Conservation (phyloP, 2,888 invertebrate species). For the Selenia dentaria region DNA sequence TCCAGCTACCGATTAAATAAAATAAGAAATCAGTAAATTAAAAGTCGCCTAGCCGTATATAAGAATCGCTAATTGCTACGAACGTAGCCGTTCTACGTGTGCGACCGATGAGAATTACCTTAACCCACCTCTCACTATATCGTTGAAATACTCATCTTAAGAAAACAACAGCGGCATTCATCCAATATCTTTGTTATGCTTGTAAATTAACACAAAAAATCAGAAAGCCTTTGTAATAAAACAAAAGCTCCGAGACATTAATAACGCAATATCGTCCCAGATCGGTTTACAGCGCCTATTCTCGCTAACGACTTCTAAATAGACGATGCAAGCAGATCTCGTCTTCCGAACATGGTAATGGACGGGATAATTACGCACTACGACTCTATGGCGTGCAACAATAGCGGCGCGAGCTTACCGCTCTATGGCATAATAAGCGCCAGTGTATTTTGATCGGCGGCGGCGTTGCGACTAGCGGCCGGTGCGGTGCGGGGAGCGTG, state of each 20-base stretch:
- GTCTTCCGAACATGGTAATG: conserved; percentile 81
- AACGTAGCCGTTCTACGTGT: conserved; percentile 15
- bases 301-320: conserved; percentile 77
- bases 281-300: conserved; percentile 72
- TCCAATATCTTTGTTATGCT: conserved; percentile 28
- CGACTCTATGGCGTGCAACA: conserved; percentile 81
- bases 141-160: conserved; percentile 17
- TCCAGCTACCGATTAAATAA: conserved; percentile 24
- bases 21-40: conserved; percentile 27
- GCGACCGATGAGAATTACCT: conserved; percentile 26
- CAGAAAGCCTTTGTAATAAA: conserved; percentile 51
- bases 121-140: conserved; percentile 20
- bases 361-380: conserved; percentile 82
- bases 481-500: conserved; percentile 43
- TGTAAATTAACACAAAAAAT: conserved; percentile 41
- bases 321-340: conserved; percentile 69
- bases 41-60: conserved; percentile 18
- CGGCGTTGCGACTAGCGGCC: conserved; percentile 45
- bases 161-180: conserved; percentile 15
- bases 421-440: conserved; percentile 81
- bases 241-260: conserved; percentile 61
- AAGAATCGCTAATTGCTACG: conserved; percentile 31
- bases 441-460: conserved; percentile 77
- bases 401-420: conserved; percentile 79
- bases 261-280: conserved; percentile 67